These are phyloP conservation scores for Ardeotis arabs DNA, from an alignment of 2,113 vertebrate species.

Conservation along the genomic window DNA sequence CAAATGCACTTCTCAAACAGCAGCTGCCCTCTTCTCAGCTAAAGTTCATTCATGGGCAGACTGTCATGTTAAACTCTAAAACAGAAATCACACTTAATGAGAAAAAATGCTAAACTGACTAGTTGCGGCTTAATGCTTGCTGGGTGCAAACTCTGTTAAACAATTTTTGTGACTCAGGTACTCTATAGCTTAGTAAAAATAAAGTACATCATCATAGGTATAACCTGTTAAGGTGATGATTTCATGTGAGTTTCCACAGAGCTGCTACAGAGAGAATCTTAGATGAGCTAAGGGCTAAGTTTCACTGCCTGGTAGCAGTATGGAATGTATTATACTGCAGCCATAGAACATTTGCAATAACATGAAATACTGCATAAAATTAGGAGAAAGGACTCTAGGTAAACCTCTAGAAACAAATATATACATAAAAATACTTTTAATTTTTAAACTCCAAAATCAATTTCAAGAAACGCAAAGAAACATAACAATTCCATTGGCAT, in stretches of 20 bases:
- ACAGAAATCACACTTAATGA: background rate
- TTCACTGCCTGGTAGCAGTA: background rate
- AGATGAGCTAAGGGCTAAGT: background rate
- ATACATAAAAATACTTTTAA: background rate
- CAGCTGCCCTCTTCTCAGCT: background rate
- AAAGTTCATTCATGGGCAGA: background rate
- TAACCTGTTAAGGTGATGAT: background rate
- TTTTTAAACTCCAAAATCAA: background rate
- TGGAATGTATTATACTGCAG: background rate
- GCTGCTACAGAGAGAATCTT: background rate
- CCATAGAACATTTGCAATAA: background rate
- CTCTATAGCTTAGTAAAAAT: background rate
- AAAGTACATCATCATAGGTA: background rate
- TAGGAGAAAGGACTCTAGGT: background rate
- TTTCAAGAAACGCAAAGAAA: background rate
- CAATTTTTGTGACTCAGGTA: background rate
- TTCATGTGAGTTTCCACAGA: background rate
- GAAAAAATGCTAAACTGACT: background rate
- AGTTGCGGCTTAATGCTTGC: background rate
- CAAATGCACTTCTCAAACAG: background rate
- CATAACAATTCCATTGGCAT: rapidly evolving
- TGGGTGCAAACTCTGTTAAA: background rate
- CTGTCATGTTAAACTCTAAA: background rate
- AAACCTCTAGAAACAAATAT: background rate
- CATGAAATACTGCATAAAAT: background rate